A percentile compares a stretch with the other conserved stretches of the same genome.
These are phyloP conservation scores for Ageneiosus marmoratus DNA, from an alignment of 2,113 vertebrate genomes.

Conservation along the genomic window DNA sequence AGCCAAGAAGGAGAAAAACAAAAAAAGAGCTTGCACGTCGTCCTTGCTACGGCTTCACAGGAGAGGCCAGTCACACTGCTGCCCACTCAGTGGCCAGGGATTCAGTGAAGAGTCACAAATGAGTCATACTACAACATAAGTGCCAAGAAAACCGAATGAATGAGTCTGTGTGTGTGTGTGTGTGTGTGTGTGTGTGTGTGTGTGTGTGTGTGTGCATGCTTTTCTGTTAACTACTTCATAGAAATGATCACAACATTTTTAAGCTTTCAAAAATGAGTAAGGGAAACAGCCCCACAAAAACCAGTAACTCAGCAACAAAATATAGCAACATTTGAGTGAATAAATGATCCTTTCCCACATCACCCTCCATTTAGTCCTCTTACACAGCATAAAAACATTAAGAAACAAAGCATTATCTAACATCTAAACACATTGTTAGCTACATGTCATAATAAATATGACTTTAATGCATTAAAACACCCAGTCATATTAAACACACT, in stretches of 20 bases:
- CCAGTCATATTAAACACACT: slow-evolving; percentile 61
- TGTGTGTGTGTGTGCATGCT: background rate
- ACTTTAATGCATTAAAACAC: slow-evolving; percentile 50
- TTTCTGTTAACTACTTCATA: background rate
- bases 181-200: background rate
- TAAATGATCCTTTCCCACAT: background rate
- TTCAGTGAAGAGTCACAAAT: slow-evolving; percentile 19
- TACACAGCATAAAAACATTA: slow-evolving; percentile 13
- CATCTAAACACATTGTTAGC: slow-evolving; percentile 9
- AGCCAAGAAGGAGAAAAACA: background rate
- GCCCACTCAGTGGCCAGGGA: slow-evolving; percentile 19
- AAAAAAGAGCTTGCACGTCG: background rate
- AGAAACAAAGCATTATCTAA: slow-evolving; percentile 20
- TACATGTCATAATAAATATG: slow-evolving; percentile 42
- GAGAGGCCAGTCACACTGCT: slow-evolving; percentile 16
- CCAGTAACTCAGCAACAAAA: background rate
- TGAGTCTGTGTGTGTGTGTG: slow-evolving; percentile 3
- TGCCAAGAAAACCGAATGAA: slow-evolving; percentile 11
- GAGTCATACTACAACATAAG: slow-evolving; percentile 34
- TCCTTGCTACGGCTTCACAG: slow-evolving; percentile 14
- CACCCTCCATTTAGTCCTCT: background rate
- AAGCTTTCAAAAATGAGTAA: background rate
- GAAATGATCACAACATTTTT: background rate
- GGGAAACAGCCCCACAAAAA: background rate
- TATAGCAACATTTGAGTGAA: background rate